Conservation (phyloP, 1,140 invertebrate species). For the Diachasma alloeum region DNA sequence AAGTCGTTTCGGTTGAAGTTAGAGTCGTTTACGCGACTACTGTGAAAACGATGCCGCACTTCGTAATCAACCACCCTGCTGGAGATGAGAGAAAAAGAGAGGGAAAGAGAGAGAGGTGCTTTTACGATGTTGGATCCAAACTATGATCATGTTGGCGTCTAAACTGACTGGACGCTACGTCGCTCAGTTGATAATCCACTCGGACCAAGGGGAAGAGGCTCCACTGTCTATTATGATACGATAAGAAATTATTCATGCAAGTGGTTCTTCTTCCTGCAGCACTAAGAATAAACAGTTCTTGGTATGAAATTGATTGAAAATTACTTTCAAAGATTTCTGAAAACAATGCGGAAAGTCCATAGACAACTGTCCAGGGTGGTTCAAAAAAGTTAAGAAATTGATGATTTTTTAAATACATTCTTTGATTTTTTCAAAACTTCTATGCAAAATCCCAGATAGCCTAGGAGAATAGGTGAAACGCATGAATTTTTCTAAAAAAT, state of each 20-base stretch:
- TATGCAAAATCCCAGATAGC: too few relatives aligned
- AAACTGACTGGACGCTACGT: neutral
- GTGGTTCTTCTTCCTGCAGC: neutral
- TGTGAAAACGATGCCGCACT: neutral
- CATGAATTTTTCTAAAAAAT: too few relatives aligned
- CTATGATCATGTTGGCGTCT: neutral
- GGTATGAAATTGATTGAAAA: neutral
- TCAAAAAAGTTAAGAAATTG: too few relatives aligned
- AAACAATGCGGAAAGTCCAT: too few relatives aligned
- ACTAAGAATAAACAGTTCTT: neutral
- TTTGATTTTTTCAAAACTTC: too few relatives aligned
- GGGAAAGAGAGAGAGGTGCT: neutral
- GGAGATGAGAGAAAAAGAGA: neutral
- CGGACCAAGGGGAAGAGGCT: neutral
- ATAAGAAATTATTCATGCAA: neutral
- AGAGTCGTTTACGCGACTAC: neutral
- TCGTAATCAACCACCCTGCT: neutral
- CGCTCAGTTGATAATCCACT: neutral
- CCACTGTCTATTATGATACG: neutral
- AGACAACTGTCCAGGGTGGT: too few relatives aligned
- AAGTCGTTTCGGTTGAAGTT: neutral
- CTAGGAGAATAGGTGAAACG: too few relatives aligned
- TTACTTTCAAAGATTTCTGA: too few relatives aligned
- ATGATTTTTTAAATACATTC: too few relatives aligned
- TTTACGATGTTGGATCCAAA: conserved; percentile 1